Evolutionary conservation across 2,888 invertebrate genomes (phyloP).

Genomic region (Alcis repandata): DNA sequence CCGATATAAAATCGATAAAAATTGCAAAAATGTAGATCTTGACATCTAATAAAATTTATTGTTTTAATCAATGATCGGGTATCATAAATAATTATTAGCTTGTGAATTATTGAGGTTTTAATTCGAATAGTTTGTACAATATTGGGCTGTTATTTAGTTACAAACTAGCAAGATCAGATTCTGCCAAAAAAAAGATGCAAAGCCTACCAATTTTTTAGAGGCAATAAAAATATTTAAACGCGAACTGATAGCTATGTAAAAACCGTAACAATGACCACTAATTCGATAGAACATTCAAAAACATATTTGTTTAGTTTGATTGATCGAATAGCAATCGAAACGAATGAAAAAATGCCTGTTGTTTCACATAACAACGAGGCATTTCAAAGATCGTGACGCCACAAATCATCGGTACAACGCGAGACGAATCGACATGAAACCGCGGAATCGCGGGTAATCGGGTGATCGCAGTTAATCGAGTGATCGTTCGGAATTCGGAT

Average conservation of each 20-base stretch:
- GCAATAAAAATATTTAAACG: constrained; percentile 5
- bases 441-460: constrained; percentile 65
- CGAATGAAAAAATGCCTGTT: constrained; percentile 49
- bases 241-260: constrained; percentile 14
- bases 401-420: constrained; percentile 71
- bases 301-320: constrained; percentile 36
- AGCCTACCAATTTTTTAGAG: neutral
- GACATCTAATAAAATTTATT: constrained; percentile 17
- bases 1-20: constrained; percentile 18
- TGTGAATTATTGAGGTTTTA: neutral
- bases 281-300: constrained; percentile 28
- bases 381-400: constrained; percentile 68
- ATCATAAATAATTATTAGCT: constrained; percentile 16
- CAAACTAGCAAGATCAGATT: neutral
- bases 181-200: neutral
- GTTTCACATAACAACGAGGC: constrained; percentile 61
- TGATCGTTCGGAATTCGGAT: constrained; percentile 56
- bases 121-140: neutral
- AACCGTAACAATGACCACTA: constrained; percentile 26
- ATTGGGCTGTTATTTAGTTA: neutral
- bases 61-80: constrained; percentile 10
- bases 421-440: constrained; percentile 75
- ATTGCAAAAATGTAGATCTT: constrained; percentile 1
- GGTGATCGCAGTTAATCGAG: constrained; percentile 61
- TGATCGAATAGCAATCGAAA: constrained; percentile 43